A percentile compares a stretch with the other conserved stretches of the same genome.
phyloP scores from a whole-genome alignment of 2,113 vertebrate genomes.

The Nycticryphes semicollaris region DNA sequence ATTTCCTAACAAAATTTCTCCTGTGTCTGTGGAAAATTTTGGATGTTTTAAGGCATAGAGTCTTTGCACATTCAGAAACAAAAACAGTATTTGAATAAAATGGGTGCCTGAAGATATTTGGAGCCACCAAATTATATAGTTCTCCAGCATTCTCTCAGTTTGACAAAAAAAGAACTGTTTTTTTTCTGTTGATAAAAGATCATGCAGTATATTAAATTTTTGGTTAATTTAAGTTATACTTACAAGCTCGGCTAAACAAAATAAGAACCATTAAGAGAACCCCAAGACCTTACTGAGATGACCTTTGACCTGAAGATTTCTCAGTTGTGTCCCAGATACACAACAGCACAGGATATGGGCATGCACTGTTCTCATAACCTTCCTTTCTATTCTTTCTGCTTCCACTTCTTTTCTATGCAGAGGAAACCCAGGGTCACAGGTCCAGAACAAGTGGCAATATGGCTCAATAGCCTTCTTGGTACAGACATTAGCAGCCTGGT shows the following conservation, averaged over 20 bases:
- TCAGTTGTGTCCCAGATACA: neutral
- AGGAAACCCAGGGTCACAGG: neutral
- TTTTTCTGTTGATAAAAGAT: neutral
- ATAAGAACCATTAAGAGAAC: neutral
- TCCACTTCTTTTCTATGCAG: neutral
- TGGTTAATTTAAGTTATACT: neutral
- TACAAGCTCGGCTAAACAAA: neutral
- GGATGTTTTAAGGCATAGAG: neutral
- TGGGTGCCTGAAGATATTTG: neutral
- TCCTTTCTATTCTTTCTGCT: neutral
- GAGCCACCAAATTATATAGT: neutral
- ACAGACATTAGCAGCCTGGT: neutral
- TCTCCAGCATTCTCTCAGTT: neutral
- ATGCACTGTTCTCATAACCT: neutral
- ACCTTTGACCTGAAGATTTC: neutral
- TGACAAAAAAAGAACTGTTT: neutral
- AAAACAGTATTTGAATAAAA: neutral
- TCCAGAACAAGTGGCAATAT: neutral
- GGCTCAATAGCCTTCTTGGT: neutral
- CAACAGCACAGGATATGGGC: neutral
- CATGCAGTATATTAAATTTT: neutral
- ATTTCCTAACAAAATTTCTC: neutral
- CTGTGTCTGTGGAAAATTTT: neutral
- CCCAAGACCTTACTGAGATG: neutral
- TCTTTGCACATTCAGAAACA: neutral